A percentile compares a stretch with the other conserved stretches of the same genome.
phyloP scores from a whole-genome alignment of 2,888 invertebrate species.

The Digitonthophagus gazella region DNA sequence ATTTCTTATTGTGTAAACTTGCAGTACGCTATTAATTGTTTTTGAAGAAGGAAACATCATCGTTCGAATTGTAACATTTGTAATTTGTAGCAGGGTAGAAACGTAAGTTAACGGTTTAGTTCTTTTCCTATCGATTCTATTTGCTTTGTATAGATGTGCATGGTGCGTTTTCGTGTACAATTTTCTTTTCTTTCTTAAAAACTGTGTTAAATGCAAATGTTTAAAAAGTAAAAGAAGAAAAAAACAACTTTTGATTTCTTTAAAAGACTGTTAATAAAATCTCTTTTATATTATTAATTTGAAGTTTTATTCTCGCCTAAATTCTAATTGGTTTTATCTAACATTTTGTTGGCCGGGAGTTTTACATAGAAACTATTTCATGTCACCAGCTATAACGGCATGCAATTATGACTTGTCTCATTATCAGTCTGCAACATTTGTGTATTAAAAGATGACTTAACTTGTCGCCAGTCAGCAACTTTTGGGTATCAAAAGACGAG shows the following conservation, averaged over 20 bases:
- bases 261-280: constrained; percentile 36
- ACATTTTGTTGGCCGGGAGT: too few relatives aligned
- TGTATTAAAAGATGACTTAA: too few relatives aligned
- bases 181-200: constrained; percentile 21
- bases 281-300: constrained; percentile 32
- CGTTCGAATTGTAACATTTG: constrained; percentile 18
- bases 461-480: background rate
- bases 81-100: constrained; percentile 27
- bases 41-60: background rate
- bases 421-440: background rate
- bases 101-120: constrained; percentile 13
- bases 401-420: too few relatives aligned
- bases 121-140: background rate
- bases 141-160: background rate
- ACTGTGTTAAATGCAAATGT: constrained; percentile 19
- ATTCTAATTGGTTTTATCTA: too few relatives aligned
- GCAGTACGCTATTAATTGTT: background rate
- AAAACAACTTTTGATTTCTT: constrained; percentile 28
- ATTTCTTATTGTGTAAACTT: background rate
- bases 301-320: background rate
- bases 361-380: too few relatives aligned
- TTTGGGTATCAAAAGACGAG: background rate
- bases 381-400: too few relatives aligned
- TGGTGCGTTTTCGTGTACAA: constrained; percentile 20
- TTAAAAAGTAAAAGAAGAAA: constrained; percentile 5